Evolutionary conservation across 2,113 vertebrate genomes (phyloP).

Genomic region (Oncorhynchus masou): DNA sequence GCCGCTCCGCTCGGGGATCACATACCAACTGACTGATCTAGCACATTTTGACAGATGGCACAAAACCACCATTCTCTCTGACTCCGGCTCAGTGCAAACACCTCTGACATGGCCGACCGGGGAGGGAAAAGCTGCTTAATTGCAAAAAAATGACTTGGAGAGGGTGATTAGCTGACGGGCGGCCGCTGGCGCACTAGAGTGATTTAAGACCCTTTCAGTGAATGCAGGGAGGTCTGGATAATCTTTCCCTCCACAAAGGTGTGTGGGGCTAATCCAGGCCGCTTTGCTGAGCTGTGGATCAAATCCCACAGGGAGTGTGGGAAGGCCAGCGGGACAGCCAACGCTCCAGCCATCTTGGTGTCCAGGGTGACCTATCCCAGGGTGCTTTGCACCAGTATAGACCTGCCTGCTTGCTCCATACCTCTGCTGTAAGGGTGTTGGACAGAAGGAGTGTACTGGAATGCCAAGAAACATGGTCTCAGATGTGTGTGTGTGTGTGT

Average conservation of each 20-base stretch:
- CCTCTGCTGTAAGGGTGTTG: conserved; percentile 34
- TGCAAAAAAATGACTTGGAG: conserved; percentile 63
- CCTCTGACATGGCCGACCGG: conserved; percentile 24
- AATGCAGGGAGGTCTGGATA: conserved; percentile 77
- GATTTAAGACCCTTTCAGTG: conserved; percentile 73
- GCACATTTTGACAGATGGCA: conserved; percentile 24
- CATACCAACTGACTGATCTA: conserved; percentile 12
- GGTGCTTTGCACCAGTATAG: conserved; percentile 47
- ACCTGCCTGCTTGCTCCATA: conserved; percentile 6
- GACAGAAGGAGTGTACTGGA: background rate
- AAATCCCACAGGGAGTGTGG: conserved; percentile 73
- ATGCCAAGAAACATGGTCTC: background rate
- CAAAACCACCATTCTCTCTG: conserved; percentile 22
- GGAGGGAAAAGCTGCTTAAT: conserved; percentile 71
- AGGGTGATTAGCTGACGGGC: conserved; percentile 66
- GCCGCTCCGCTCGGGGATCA: background rate
- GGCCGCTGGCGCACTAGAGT: conserved; percentile 68
- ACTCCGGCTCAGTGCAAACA: conserved; percentile 32
- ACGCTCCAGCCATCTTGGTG: conserved; percentile 53
- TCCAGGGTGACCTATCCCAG: conserved; percentile 46
- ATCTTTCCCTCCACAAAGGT: conserved; percentile 77
- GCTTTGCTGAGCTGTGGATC: conserved; percentile 70
- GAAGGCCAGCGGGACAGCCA: conserved; percentile 65
- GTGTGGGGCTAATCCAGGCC: conserved; percentile 70
- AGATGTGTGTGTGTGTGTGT: background rate